Percentiles rank a stretch among this genome's conserved stretches.
Evolutionary conservation across 2,888 invertebrate species (phyloP).

Genomic region (Meandrusa payeni): DNA sequence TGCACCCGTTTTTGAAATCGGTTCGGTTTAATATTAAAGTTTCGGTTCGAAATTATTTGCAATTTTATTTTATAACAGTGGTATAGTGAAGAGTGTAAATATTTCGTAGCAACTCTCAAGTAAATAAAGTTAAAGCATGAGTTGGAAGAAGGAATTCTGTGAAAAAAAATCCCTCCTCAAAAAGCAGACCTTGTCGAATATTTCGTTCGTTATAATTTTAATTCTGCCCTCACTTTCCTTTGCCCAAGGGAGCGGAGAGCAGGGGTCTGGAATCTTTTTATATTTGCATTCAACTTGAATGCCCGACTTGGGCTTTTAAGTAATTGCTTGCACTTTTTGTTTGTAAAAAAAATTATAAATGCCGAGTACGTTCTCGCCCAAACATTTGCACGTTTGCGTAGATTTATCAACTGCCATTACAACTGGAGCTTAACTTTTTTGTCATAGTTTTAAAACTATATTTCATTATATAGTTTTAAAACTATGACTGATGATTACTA

Average conservation of each 20-base stretch:
- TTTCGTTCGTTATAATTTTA: slow-evolving; percentile 58
- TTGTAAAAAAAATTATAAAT: slow-evolving; percentile 26
- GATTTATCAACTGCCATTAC: neutral
- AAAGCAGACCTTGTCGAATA: slow-evolving; percentile 21
- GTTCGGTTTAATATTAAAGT: too few species aligned
- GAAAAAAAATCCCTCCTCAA: slow-evolving; percentile 14
- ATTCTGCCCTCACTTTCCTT: slow-evolving; percentile 44
- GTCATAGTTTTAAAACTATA: too few species aligned
- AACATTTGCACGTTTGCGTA: slow-evolving; percentile 15
- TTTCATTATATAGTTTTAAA: too few species aligned
- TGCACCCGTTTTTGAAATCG: too few species aligned
- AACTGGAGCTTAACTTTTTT: too few species aligned
- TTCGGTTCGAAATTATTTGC: too few species aligned
- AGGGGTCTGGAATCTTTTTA: slow-evolving; percentile 30
- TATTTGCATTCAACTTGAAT: slow-evolving; percentile 60
- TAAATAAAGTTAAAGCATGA: too few species aligned
- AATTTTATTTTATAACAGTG: too few species aligned
- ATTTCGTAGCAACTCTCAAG: too few species aligned
- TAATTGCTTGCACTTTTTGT: slow-evolving; percentile 65
- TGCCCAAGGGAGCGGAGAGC: slow-evolving; percentile 38
- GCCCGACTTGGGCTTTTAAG: slow-evolving; percentile 60
- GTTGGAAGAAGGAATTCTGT: neutral
- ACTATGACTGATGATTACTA: too few species aligned
- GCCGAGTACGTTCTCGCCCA: slow-evolving; percentile 7
- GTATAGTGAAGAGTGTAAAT: too few species aligned